Evolutionary conservation across 2,113 vertebrate species (phyloP).

Genomic region (Nothobranchius kuhntae): DNA sequence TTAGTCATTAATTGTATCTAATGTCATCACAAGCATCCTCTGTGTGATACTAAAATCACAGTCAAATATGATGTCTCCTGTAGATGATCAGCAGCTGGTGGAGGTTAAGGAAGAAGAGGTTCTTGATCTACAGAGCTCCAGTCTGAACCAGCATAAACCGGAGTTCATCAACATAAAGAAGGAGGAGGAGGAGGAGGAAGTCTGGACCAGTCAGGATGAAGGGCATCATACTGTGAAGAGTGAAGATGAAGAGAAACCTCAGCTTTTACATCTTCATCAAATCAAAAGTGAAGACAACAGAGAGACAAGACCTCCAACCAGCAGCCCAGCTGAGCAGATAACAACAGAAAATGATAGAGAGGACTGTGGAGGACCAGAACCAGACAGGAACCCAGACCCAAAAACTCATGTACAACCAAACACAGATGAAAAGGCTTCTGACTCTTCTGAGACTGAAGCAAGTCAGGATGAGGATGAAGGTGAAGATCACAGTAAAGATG

Average conservation of each 20-base stretch:
- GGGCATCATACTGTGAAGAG: background rate
- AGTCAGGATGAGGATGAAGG: background rate
- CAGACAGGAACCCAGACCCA: background rate
- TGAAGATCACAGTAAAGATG: background rate
- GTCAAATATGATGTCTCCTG: background rate
- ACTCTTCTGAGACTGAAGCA: background rate
- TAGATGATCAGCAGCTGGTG: background rate
- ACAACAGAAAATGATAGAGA: background rate
- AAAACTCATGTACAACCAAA: background rate
- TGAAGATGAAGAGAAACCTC: constrained; percentile 4
- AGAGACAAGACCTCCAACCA: background rate
- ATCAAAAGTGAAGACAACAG: constrained; percentile 1
- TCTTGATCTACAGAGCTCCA: background rate
- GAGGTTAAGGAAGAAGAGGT: background rate
- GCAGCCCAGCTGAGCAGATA: background rate
- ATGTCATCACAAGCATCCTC: too few relatives aligned
- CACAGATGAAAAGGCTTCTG: background rate
- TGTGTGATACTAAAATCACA: too few relatives aligned
- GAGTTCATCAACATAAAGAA: background rate
- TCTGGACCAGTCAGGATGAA: background rate
- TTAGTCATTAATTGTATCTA: too few relatives aligned
- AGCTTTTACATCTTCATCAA: background rate
- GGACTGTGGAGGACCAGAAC: background rate
- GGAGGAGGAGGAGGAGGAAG: background rate
- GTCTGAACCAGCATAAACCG: background rate